Base-by-base conservation (phyloP, 2,113 vertebrate species). In the Pelodiscus sinensis region DNA sequence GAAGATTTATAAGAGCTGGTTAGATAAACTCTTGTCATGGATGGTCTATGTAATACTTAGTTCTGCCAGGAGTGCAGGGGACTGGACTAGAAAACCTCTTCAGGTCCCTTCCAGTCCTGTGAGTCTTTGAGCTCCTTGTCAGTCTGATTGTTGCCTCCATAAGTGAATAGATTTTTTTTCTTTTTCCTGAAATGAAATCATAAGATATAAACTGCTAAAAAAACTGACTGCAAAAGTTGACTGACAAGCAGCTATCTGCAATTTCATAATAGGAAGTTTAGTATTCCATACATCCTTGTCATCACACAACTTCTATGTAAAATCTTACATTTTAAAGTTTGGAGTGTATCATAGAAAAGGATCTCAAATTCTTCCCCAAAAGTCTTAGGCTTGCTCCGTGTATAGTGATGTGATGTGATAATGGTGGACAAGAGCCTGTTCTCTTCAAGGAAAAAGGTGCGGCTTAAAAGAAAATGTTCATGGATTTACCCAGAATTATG, bases 351-450 rank as follows among this genome's bases (percentile, higher is more conserved):
- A 77, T 79, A 38, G 55, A 80, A 52, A n/a, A 58, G 22, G n/a
- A 58, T 58, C 57, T 24, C 57, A 8, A n/a, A n/a, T 19, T 58
- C 2, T 89, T 88, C 3, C 44, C 52, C 1, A 0, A 62, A 51
- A 68, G 57, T 7, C n/a, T 24, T 57, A 82, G 54, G 95, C 91
- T 78, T 4, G 0, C 21, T 1, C 73, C 0, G 0, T 55, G 82
- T 6, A 0, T 1, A 31, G 19, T 10, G 4, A 8, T 54, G 12
- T 8, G 56, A 54, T 31, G n/a, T n/a, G n/a, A 31, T 52, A 52
- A 73, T n/a, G 29, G 16, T 57, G 51, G 3, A n/a, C n/a, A 16
- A 19, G 68, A 31, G 24, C 65, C 19, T 16, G 15, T 31, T n/a
- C 8, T 11, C 51, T 79, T 54, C 50, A 50, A 24, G 29, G 55